These are phyloP conservation scores for Ischnus inquisitorius DNA, from an alignment of 2,888 invertebrate species.

Conservation along the genomic window DNA sequence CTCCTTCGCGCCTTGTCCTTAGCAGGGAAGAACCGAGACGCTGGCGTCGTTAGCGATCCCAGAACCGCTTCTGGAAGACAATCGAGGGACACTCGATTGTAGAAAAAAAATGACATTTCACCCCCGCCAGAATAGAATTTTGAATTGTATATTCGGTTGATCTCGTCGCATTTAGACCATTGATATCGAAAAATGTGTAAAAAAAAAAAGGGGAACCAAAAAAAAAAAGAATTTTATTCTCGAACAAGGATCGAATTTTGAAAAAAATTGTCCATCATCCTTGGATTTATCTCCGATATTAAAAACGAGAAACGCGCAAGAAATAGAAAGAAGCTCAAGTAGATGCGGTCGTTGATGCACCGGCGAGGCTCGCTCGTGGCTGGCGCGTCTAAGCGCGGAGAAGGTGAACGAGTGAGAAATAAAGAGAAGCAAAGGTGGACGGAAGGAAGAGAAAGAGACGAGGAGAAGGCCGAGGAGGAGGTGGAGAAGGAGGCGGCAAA, in stretches of 20 bases:
- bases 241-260: no score
- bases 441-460: constrained; percentile 68
- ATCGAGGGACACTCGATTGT: no score
- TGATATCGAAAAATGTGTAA: no score
- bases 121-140: no score
- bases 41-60: no score
- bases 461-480: constrained; percentile 50
- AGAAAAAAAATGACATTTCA: no score
- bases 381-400: constrained; percentile 49
- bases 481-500: constrained; percentile 30
- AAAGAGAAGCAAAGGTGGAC: constrained; percentile 67
- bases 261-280: no score
- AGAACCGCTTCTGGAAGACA: no score
- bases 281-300: background rate
- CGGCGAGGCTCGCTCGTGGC: constrained; percentile 50
- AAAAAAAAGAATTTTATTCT: no score
- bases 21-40: background rate
- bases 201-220: no score
- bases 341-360: constrained; percentile 49
- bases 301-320: constrained; percentile 18
- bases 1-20: background rate
- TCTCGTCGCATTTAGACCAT: no score
- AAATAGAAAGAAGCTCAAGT: constrained; percentile 39
- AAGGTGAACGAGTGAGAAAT: constrained; percentile 63
- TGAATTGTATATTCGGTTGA: no score